Evolutionary conservation across 2,888 invertebrate genomes (phyloP), one percentile per base, ranked within the genome.

Genomic region (Agrilus cyanescens): DNA sequence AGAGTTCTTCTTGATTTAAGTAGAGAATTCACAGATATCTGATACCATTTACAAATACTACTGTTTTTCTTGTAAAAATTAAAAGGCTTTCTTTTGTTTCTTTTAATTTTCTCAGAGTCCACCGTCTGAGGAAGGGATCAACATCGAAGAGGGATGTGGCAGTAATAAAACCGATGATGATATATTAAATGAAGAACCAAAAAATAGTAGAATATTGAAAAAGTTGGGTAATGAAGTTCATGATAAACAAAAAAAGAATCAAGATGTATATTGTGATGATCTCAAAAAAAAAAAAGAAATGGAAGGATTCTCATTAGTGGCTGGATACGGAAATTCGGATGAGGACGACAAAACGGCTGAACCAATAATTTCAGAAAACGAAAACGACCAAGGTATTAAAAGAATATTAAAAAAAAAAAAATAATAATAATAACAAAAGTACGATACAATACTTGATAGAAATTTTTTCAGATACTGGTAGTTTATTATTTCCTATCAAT

Each of bases 261-360:
- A 40, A 15, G 45, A 46, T 25, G 40, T 40, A 14, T 46, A 50
- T 40, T 36, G 45, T 37, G 38, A 33, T 16, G 39, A 41, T 31
- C 43, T 42, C 4, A 43, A 46, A 43, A 39, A 41, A 7, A 47
- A 46, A 33, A 45, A 37, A 25, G 46, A 46, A 31, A 37, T 44
- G 29, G 49, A 55, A 12, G 58, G 63, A 1, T 60, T 73, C 49
- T 70, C 73, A 0, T 54, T 74, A 35, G 69, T 75, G 1, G 71
- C 74, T n/a, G 71, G 71, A 14, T 75, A 75, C 46, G 72, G 70
- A 2, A 71, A 73, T 46, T 73, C 73, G 49, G 69, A 70, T 0
- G 73, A 73, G 18, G 64, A 61, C 18, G 70, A 71, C 40, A 66
- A 70, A 36, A 50, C 50, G 32, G 36, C 18, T 6, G 43, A 35